Percentiles rank a stretch among this genome's conserved stretches.
These are phyloP conservation scores for Ashinkailepas kermadecensis DNA, from an alignment of 2,888 invertebrate genomes.

Conservation along the genomic window DNA sequence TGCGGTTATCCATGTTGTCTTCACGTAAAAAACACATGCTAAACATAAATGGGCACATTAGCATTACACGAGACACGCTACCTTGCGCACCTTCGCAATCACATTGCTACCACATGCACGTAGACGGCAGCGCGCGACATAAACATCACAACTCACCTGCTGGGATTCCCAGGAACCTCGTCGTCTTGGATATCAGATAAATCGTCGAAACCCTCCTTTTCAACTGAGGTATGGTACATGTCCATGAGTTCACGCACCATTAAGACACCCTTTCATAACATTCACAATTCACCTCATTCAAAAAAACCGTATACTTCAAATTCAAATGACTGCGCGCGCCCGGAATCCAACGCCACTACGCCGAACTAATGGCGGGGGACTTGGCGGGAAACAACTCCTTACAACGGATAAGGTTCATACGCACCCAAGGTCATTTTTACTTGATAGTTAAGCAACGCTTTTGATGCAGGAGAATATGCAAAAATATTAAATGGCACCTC, in stretches of 20 bases:
- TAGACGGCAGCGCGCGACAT: no score
- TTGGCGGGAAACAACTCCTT: slow-evolving; percentile 21
- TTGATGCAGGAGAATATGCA: no score
- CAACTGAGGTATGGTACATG: background rate
- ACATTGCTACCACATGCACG: no score
- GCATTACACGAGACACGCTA: no score
- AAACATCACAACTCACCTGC: background rate
- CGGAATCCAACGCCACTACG: background rate
- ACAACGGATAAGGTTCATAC: background rate
- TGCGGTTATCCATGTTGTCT: no score
- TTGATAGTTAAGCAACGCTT: no score
- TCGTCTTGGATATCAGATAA: background rate
- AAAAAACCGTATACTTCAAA: background rate
- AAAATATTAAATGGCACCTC: no score
- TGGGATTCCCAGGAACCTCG: background rate
- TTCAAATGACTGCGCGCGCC: slow-evolving; percentile 6
- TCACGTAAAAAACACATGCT: no score
- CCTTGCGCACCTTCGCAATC: no score
- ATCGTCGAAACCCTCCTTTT: background rate
- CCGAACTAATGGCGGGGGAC: slow-evolving; percentile 9
- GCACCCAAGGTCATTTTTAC: background rate
- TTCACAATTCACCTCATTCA: background rate
- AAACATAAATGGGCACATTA: no score
- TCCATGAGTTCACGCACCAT: background rate
- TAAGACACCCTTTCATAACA: background rate